Conservation (phyloP, 2,888 invertebrate genomes). For the Drosophila fulvimacula region DNA sequence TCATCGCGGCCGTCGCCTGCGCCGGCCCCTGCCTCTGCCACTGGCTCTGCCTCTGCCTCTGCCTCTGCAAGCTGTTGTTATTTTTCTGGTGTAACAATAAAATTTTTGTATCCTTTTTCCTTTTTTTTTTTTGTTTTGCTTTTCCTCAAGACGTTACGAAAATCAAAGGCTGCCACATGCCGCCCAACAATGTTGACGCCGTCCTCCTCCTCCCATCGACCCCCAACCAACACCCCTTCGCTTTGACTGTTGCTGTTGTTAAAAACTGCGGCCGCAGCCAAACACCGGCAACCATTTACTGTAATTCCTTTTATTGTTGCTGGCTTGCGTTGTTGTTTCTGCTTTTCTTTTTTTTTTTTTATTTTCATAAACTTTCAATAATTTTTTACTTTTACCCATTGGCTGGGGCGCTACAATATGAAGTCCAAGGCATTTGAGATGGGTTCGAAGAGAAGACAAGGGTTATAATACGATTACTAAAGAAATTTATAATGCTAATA, state of each 20-base stretch:
- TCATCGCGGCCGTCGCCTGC: conserved; percentile 27
- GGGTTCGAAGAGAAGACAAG: neutral
- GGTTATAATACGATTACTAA: neutral
- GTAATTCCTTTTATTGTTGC: conserved; percentile 42
- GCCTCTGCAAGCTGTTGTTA: conserved; percentile 61
- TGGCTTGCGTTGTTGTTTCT: conserved; percentile 25
- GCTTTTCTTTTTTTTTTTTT: conserved; percentile 17
- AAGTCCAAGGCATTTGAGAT: conserved; percentile 9
- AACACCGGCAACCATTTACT: conserved; percentile 68
- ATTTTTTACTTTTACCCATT: conserved; percentile 60
- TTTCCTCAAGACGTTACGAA: conserved; percentile 40
- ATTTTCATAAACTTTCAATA: conserved; percentile 78
- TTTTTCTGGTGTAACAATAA: conserved; percentile 76
- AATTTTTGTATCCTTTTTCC: conserved; percentile 60
- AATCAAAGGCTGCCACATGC: conserved; percentile 76
- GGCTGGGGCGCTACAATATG: conserved; percentile 38
- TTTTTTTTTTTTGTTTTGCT: neutral
- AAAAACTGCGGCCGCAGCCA: conserved; percentile 59
- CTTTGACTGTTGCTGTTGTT: conserved; percentile 49
- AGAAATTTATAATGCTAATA: neutral
- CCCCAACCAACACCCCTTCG: neutral
- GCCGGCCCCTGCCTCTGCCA: neutral
- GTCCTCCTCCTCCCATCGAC: conserved; percentile 1
- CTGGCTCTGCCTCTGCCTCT: neutral
- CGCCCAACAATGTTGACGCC: conserved; percentile 53